Conservation (phyloP, 2,113 vertebrate species). For the Leuciscus idus region DNA sequence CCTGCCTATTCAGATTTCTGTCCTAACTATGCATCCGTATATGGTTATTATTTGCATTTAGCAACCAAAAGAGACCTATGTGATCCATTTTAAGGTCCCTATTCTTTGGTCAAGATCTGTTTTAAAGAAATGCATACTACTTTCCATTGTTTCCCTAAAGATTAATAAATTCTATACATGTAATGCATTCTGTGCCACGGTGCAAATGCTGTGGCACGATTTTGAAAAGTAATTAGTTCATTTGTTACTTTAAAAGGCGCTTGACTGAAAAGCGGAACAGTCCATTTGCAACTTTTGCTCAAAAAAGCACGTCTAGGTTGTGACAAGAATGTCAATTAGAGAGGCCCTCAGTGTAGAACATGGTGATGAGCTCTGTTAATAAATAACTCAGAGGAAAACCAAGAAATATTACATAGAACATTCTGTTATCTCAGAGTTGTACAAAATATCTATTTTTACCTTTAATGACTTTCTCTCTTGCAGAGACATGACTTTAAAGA, state of each 20-base stretch:
- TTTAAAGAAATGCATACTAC: background rate
- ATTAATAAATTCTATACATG: background rate
- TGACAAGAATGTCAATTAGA: constrained; percentile 78
- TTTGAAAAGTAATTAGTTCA: constrained; percentile 52
- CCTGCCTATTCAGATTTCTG: too few relatives aligned
- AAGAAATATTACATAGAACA: constrained; percentile 26
- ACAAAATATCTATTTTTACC: background rate
- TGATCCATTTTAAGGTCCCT: background rate
- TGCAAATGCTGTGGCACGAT: constrained; percentile 58
- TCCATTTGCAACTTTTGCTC: constrained; percentile 64
- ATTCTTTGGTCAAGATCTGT: background rate
- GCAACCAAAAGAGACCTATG: background rate
- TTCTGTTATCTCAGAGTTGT: background rate
- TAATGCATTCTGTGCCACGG: background rate
- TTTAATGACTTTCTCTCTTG: background rate
- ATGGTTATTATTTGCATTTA: too few relatives aligned
- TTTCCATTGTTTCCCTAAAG: background rate
- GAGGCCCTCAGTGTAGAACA: constrained; percentile 52
- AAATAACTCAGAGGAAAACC: constrained; percentile 60
- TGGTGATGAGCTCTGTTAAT: constrained; percentile 70
- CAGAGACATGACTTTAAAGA: background rate
- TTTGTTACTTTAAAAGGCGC: constrained; percentile 56
- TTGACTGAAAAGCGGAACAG: constrained; percentile 56
- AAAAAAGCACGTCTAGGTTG: constrained; percentile 72
- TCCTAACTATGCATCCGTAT: too few relatives aligned